phyloP scores from a whole-genome alignment of 2,797 vertebrate genomes.

The Cygnus olor region DNA sequence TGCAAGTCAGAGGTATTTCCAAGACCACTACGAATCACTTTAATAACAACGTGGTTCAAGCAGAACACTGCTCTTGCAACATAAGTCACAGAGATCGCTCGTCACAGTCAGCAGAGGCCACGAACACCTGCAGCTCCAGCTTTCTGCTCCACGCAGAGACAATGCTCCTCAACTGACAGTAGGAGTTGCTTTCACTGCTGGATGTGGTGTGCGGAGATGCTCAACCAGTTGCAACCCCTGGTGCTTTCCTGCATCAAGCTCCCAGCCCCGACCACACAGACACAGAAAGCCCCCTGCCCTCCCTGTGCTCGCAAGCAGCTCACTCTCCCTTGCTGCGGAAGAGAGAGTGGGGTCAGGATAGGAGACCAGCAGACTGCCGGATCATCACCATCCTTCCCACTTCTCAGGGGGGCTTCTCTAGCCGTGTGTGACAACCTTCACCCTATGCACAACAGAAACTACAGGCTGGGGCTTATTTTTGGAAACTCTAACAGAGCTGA shows the following conservation, averaged over 20 bases:
- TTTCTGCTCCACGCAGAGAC: not conserved
- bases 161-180: not conserved
- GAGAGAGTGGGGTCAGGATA: not conserved
- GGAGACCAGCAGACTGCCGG: not conserved
- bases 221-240: not conserved
- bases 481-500: not conserved
- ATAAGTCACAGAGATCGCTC: not conserved
- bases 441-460: not conserved
- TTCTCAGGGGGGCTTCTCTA: not conserved
- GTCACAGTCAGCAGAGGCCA: not conserved
- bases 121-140: not conserved
- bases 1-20: slow-evolving; percentile 54
- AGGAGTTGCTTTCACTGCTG: not conserved
- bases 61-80: not conserved
- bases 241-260: not conserved
- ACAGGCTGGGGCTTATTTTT: not conserved
- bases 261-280: not conserved
- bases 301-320: not conserved
- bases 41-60: not conserved
- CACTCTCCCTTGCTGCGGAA: not conserved
- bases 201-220: rapidly evolving
- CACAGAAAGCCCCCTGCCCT: not conserved
- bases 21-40: not conserved
- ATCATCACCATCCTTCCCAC: not conserved
- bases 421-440: not conserved